Conservation (phyloP, 2,888 invertebrate species). For the Athalia circularis region DNA sequence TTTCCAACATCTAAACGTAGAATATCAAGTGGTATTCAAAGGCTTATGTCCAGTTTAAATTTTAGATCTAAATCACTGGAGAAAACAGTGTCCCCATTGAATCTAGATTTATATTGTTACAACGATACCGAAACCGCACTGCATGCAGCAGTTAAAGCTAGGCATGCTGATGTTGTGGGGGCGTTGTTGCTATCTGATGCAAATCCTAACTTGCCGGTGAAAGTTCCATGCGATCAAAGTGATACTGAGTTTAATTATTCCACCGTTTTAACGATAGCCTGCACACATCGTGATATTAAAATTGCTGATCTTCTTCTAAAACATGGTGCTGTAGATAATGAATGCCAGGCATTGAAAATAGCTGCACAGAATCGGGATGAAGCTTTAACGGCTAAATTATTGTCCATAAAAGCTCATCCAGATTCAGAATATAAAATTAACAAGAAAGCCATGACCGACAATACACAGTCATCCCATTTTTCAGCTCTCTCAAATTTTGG, state of each 20-base stretch:
- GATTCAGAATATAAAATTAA: slow-evolving; percentile 96
- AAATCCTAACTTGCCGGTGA: slow-evolving; percentile 85
- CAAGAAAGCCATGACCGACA: slow-evolving; percentile 87
- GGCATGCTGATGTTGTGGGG: slow-evolving; percentile 83
- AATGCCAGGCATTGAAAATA: slow-evolving; percentile 87
- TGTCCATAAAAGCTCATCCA: slow-evolving; percentile 92
- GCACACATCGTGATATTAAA: slow-evolving; percentile 80
- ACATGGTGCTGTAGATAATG: slow-evolving; percentile 91
- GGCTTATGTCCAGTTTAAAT: slow-evolving; percentile 89
- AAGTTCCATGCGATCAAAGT: slow-evolving; percentile 74
- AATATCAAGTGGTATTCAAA: slow-evolving; percentile 92
- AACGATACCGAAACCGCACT: slow-evolving; percentile 89
- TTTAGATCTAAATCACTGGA: slow-evolving; percentile 77
- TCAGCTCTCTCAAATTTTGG: slow-evolving; percentile 76
- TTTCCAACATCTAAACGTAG: slow-evolving; percentile 77
- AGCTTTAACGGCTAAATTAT: slow-evolving; percentile 84
- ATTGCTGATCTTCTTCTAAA: slow-evolving; percentile 87
- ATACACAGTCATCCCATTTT: slow-evolving; percentile 76
- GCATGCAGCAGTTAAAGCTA: slow-evolving; percentile 86
- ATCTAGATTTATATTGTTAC: slow-evolving; percentile 84
- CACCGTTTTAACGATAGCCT: slow-evolving; percentile 82
- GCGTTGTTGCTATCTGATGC: slow-evolving; percentile 87
- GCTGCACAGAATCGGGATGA: slow-evolving; percentile 86
- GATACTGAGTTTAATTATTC: slow-evolving; percentile 74
- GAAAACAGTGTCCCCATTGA: slow-evolving; percentile 81